Evolutionary conservation across 2,113 vertebrate species (phyloP), one percentile per base, ranked within the genome.

Genomic region (Anguilla japonica): DNA sequence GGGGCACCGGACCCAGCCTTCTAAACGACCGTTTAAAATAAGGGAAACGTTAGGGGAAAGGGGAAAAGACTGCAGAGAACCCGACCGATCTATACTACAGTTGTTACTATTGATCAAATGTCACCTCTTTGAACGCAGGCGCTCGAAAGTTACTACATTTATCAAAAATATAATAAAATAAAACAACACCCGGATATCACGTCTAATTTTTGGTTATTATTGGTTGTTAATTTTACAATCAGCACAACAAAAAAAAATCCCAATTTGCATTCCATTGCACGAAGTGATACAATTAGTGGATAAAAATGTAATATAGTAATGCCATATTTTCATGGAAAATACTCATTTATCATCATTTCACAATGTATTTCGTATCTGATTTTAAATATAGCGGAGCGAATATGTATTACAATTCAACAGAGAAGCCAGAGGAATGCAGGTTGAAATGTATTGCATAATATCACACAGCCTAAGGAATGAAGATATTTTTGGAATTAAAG

Each of bases 91-190:
- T 86, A 67, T 89, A 89, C 87, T 90, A 91, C 90, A 91, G 89
- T 89, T 90, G 90, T 88, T 86, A 43, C 87, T 91, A 92, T 95
- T 91, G 93, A 94, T 92, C 90, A 92, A 85, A 71, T 78, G 90
- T 86, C 90, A 91, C 89, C 86, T 89, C 85, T 90, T 87, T 87
- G 83, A 88, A 90, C 85, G 80, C 88, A 86, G 89, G 81, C 81
- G 81, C 89, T 91, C 84, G 86, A 85, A 92, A 90, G 92, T 92
- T 88, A 83, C 88, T 84, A 87, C 84, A 84, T 79, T 89, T 80
- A 92, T 91, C 87, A 84, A 81, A 53, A 90, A 89, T 89, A 85
- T 81, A 84, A 83, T 91, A 83, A 83, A 83, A 89, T 16, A 75
- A 29, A 75, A 75, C 26, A 75, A 29, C n/a, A 34, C 20, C 18